These are phyloP conservation scores for Leptestheria dahalacensis DNA, from an alignment of 1,140 invertebrate species.

Conservation along the genomic window DNA sequence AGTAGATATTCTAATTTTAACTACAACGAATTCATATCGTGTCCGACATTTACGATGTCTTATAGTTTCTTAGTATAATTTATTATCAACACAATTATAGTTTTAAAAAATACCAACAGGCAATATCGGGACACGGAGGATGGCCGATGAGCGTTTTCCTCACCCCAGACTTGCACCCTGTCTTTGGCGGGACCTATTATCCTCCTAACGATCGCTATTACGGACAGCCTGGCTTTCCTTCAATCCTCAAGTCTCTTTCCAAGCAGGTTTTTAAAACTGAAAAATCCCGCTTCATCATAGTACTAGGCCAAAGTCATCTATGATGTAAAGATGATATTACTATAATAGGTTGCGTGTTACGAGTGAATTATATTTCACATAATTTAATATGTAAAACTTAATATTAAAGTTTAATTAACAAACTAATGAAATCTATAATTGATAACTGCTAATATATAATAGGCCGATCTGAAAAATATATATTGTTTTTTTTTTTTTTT, in stretches of 20 bases:
- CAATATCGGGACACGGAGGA: conserved; percentile 61
- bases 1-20: not conserved
- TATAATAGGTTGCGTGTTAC: too few species aligned
- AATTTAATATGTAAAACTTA: too few species aligned
- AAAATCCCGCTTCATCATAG: too few species aligned
- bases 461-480: too few species aligned
- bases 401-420: too few species aligned
- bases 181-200: conserved; percentile 74
- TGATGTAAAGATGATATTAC: too few species aligned
- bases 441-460: conserved; percentile 27
- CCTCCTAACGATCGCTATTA: conserved; percentile 53
- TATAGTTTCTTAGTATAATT: not conserved
- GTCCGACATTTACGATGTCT: too few species aligned
- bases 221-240: conserved; percentile 66
- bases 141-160: conserved; percentile 92
- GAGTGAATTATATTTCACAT: too few species aligned
- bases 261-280: too few species aligned
- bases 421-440: conserved; percentile 6
- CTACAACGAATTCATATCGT: not conserved
- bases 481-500: not conserved
- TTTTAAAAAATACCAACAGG: conserved; percentile 28
- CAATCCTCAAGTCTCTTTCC: conserved; percentile 45
- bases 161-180: conserved; percentile 70
- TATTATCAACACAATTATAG: not conserved
- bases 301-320: too few species aligned